These are phyloP conservation scores for Perognathus longimembris DNA, from an alignment of 2,113 vertebrate species.

Conservation along the genomic window DNA sequence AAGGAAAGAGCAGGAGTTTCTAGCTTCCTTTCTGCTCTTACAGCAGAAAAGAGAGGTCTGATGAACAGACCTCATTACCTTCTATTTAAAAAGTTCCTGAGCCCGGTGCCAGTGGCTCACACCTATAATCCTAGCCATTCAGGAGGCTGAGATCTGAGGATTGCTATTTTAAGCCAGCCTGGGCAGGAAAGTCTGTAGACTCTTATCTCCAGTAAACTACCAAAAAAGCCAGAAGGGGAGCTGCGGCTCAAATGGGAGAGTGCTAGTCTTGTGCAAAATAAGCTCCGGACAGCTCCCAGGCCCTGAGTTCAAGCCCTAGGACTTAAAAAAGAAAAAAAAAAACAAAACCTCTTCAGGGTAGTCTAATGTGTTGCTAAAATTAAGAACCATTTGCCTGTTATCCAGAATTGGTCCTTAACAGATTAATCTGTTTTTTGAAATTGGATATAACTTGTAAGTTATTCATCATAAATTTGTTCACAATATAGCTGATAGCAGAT, in stretches of 20 bases:
- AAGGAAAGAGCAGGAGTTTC: background rate
- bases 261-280: no score
- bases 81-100: background rate
- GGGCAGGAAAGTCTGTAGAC: no score
- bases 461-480: slow-evolving; percentile 14
- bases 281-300: no score
- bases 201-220: no score
- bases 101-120: no score
- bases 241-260: no score
- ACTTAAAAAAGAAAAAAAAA: no score
- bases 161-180: background rate
- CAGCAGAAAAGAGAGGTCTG: background rate
- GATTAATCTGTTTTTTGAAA: slow-evolving; percentile 15
- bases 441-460: slow-evolving; percentile 27
- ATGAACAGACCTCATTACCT: background rate
- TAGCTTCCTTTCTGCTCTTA: background rate
- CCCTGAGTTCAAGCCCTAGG: no score
- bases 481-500: background rate
- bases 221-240: no score
- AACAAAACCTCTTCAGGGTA: background rate
- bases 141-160: background rate
- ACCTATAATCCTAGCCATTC: background rate
- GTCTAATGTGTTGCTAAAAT: background rate
- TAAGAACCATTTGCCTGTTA: slow-evolving; percentile 11
- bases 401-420: slow-evolving; percentile 20